Percentiles rank a stretch among this genome's conserved stretches.
These are phyloP conservation scores for Phlogophora meticulosa DNA, from an alignment of 2,888 invertebrate genomes.

Conservation along the genomic window DNA sequence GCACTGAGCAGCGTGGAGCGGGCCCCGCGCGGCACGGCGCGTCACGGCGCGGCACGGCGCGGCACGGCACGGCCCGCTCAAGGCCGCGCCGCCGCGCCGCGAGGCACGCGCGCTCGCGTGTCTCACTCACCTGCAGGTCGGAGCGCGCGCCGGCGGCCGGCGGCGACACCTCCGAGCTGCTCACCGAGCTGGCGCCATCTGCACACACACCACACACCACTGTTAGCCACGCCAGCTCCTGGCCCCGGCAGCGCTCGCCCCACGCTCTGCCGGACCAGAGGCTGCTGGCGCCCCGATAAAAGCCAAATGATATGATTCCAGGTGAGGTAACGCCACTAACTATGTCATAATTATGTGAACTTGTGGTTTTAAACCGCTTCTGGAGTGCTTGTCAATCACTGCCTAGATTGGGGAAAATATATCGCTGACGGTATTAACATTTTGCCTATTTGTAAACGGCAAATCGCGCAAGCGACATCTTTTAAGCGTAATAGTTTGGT, in stretches of 20 bases:
- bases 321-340: neutral
- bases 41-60: neutral
- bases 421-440: neutral
- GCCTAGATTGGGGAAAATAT: neutral
- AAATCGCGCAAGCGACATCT: neutral
- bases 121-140: conserved; percentile 58
- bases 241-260: too few species aligned
- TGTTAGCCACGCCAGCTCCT: neutral
- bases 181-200: conserved; percentile 51
- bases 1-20: conserved; percentile 5
- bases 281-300: too few species aligned
- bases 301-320: neutral
- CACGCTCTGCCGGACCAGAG: too few species aligned
- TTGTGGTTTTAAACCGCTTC: too few species aligned
- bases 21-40: neutral
- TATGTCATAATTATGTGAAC: neutral
- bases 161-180: conserved; percentile 58
- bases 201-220: conserved; percentile 21
- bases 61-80: conserved; percentile 1
- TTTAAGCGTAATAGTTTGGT: neutral
- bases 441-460: neutral
- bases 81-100: too few species aligned
- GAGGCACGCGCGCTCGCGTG: conserved; percentile 20
- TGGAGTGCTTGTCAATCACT: neutral
- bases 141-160: conserved; percentile 43